These are phyloP conservation scores for Hesperia comma DNA, from an alignment of 2,888 invertebrate species.

Conservation along the genomic window DNA sequence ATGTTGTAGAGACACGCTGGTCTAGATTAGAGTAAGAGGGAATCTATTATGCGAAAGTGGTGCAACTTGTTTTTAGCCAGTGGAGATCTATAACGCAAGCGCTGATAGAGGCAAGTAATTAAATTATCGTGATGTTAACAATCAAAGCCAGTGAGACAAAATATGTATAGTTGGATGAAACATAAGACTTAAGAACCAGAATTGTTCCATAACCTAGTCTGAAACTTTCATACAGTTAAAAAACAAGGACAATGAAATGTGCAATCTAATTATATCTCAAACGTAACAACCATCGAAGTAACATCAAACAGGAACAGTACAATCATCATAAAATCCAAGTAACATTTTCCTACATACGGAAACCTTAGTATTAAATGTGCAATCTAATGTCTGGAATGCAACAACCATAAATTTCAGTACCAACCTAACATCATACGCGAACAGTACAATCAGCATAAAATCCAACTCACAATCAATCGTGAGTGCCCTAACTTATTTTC, in stretches of 20 bases:
- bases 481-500: slow-evolving; percentile 17
- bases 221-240: not conserved
- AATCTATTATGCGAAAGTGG: slow-evolving; percentile 31
- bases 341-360: no score
- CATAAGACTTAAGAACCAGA: no score
- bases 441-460: not conserved
- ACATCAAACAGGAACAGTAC: not conserved
- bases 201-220: not conserved
- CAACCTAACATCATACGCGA: no score
- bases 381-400: no score
- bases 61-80: not conserved
- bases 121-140: no score
- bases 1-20: slow-evolving; percentile 31
- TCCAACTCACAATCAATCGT: not conserved
- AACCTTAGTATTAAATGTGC: no score
- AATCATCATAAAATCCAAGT: not conserved
- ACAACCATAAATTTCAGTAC: no score
- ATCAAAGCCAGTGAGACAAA: no score
- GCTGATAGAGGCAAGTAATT: no score
- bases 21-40: slow-evolving; percentile 26
- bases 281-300: no score
- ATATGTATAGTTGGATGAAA: no score
- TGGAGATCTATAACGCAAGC: not conserved
- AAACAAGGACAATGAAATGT: not conserved
- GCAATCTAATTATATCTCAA: no score